These are phyloP conservation scores for Caenorhabditis doughertyi DNA, from an alignment of 2,888 invertebrate species.

Conservation along the genomic window DNA sequence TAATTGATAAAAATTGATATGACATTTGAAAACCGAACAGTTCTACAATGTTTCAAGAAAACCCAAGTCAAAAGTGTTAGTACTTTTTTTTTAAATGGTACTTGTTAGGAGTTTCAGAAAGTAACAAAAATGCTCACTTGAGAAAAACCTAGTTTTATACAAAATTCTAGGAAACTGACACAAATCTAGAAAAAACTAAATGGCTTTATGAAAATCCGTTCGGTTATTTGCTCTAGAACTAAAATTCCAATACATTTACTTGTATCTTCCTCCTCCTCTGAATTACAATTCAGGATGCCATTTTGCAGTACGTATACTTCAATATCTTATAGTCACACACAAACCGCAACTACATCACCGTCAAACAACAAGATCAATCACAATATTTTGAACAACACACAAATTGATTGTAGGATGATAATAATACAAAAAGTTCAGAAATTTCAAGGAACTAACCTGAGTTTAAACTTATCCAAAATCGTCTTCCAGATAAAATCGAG, in stretches of 20 bases:
- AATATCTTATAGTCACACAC: slow-evolving; percentile 54
- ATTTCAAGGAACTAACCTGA: background rate
- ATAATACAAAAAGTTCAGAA: background rate
- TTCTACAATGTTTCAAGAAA: too few relatives aligned
- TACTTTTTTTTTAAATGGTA: too few relatives aligned
- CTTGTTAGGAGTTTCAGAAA: too few relatives aligned
- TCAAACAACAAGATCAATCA: slow-evolving; percentile 48
- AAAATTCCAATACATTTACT: slow-evolving; percentile 52
- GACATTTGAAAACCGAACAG: too few relatives aligned
- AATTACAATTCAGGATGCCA: slow-evolving; percentile 31
- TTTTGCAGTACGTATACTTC: slow-evolving; percentile 54
- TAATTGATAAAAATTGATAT: too few relatives aligned
- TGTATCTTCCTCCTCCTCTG: slow-evolving; percentile 37
- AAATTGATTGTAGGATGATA: slow-evolving; percentile 4
- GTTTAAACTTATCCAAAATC: too few relatives aligned
- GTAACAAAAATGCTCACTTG: too few relatives aligned
- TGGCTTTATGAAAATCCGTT: background rate
- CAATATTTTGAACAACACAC: slow-evolving; percentile 26
- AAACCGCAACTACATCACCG: slow-evolving; percentile 18
- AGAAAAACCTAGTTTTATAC: too few relatives aligned
- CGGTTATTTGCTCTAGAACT: background rate
- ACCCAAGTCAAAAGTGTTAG: too few relatives aligned
- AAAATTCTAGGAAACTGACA: too few relatives aligned
- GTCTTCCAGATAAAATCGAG: background rate
- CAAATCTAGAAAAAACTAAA: too few relatives aligned